phyloP scores from a whole-genome alignment of 2,888 invertebrate genomes.

The Hydriomena furcata region DNA sequence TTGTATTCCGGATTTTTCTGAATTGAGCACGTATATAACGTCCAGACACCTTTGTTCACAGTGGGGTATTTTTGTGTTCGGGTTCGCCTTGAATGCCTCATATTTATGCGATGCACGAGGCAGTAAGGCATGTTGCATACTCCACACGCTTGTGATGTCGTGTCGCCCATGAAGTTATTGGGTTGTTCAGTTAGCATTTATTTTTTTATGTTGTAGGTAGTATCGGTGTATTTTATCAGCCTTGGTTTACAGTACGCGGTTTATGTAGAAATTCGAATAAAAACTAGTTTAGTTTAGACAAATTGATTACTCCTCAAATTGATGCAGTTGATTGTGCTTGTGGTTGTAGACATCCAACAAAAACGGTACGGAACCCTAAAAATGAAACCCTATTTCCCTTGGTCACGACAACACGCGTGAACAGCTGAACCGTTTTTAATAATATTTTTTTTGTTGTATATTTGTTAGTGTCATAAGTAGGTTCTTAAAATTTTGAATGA shows the following conservation, averaged over 20 bases:
- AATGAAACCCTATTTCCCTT: too few relatives aligned
- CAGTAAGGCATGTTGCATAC: conserved; percentile 42
- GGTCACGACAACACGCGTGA: too few relatives aligned
- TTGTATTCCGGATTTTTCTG: too few relatives aligned
- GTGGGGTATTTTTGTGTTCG: conserved; percentile 24
- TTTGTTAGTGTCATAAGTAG: conserved; percentile 1
- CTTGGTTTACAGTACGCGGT: neutral
- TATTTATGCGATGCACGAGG: conserved; percentile 58
- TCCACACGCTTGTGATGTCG: conserved; percentile 55
- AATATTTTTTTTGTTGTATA: too few relatives aligned
- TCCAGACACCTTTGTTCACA: conserved; percentile 25
- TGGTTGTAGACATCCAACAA: too few relatives aligned
- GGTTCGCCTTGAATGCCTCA: conserved; percentile 52
- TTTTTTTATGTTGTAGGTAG: conserved; percentile 6
- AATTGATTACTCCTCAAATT: too few relatives aligned
- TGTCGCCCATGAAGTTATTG: conserved; percentile 29
- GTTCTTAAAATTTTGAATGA: conserved; percentile 11
- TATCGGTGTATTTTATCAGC: neutral
- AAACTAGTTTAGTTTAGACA: neutral
- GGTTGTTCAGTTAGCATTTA: conserved; percentile 6
- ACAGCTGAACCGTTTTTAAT: too few relatives aligned
- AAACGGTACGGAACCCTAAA: too few relatives aligned
- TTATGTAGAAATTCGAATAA: neutral
- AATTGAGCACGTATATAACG: neutral
- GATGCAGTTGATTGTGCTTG: too few relatives aligned